Base-by-base conservation (phyloP, 1,140 invertebrate genomes). In the Cydia amplana region DNA sequence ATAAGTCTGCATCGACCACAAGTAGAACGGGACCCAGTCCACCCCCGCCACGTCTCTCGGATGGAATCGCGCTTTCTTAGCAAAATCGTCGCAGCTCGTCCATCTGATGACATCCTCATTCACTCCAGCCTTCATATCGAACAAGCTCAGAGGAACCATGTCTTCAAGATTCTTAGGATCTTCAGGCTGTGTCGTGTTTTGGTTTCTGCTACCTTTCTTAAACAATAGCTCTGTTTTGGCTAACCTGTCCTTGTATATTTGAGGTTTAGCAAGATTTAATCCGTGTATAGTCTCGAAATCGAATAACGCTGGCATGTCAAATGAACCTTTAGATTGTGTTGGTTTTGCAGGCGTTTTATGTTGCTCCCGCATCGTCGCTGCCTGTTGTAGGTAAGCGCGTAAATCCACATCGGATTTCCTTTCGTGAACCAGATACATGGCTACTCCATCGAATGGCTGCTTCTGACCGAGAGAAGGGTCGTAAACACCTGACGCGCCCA, bases 1-100 rank as follows among this genome's bases (percentile, higher is more conserved):
- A 32, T 75, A 67, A 1, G 51, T 49, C 28, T 67, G 46, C 32
- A 18, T 40, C 16, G 82, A 78, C 88, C 88, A 90, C 20, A 83
- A 76, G 72, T 84, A 90, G 79, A 90, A 90, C 18, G 88, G 87
- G 1, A 86, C 49, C 88, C 88, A 90, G 28, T 83, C 77, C 6
- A 84, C 76, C 67, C 85, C 78, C 0, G 88, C 75, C 4, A 89
- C 79, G 60, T 89, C 85, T 72, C 85, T 82, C 0, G 85, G 85
- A 74, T 87, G 85, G 76, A 87, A 86, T 63, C 76, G 72, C 18
- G 83, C 78, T 64, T 78, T 77, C 63, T 79, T 83, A 0, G 75
- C 80, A 74, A 88, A 88, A 25, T 87, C 81, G 14, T 83, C 78
- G 72, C 87, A 89, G 0, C 81, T 85, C 4, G 87, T 88, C 83